Evolutionary conservation across 2,888 invertebrate genomes (phyloP), one percentile per base, ranked within the genome.

Genomic region (Amphipoea oculea): DNA sequence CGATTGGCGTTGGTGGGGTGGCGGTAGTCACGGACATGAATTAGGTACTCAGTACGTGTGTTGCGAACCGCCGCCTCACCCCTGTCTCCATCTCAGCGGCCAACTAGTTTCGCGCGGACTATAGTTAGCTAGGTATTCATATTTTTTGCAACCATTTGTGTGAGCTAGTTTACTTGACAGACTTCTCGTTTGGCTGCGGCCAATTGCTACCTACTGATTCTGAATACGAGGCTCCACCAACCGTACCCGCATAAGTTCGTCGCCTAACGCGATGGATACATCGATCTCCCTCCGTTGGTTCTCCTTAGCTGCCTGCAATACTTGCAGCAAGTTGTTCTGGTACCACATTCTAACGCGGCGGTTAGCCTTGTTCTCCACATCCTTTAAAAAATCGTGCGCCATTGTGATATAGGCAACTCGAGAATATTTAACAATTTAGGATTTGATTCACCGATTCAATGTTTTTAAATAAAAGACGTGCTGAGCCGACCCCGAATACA

Each of bases 281-380:
- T 96, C 96, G 20, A 96, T 92, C 40, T 94, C 95, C 9, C 96
- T 91, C 7, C 89, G 94, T 71, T 92, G 93, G n/a, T 93, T 94
- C 76, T 96, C 96, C 84, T 96, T 97, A 14, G 92, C 92, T 0
- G 88, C 90, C 4, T 92, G 84, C n/a, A 96, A 87, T 1, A 95
- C 95, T 9, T 90, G 89, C 86, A 94, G 85, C 73, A 97, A 86
- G 77, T 95, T 91, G 5, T 91, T 86, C 54, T 94, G 92, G 89
- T 94, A 95, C 96, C 96, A 97, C 20, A 86, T 48, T 45, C 92
- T 91, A 71, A 93, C 93, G 11, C 96, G 92, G 0, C 93, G 90
- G 17, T 82, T 87, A 0, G 95, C 83, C 20, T 80, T 91, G 0
- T 84, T 84, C 82, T 88, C 86, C 0, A 94, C 94, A 48, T 96